phyloP scores from a whole-genome alignment of 1,140 invertebrate species.

The Pectinophora gossypiella region DNA sequence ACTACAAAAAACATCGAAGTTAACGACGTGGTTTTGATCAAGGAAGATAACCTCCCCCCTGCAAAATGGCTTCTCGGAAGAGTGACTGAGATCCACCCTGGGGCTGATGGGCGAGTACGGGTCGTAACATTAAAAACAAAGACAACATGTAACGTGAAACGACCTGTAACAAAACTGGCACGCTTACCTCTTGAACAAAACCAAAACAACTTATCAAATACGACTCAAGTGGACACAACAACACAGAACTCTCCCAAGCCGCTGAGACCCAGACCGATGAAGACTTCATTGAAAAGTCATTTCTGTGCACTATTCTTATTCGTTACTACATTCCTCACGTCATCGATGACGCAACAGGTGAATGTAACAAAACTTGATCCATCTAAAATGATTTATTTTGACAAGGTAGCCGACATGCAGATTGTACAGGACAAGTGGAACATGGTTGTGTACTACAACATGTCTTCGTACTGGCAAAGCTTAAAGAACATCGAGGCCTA shows the following conservation, averaged over 20 bases:
- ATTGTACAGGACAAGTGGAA: conserved; percentile 5
- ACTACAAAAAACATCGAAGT: not conserved
- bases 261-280: not conserved
- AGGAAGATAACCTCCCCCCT: conserved; percentile 33
- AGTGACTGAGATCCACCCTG: conserved; percentile 27
- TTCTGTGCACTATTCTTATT: not conserved
- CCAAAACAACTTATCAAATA: not conserved
- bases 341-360: not conserved
- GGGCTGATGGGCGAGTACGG: conserved; percentile 38
- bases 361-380: not conserved
- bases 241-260: no score
- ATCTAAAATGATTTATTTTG: not conserved
- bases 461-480: not conserved
- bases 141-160: not conserved
- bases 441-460: conserved; percentile 7
- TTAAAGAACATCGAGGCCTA: not conserved
- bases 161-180: conserved; percentile 14
- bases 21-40: conserved; percentile 27
- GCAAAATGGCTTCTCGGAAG: conserved; percentile 35
- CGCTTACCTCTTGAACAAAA: conserved; percentile 3
- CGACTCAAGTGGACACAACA: not conserved
- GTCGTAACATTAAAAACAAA: conserved; percentile 35
- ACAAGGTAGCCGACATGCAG: conserved; percentile 2
- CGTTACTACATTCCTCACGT: not conserved
- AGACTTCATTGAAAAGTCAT: not conserved